Conservation (phyloP, 2,113 vertebrate genomes). For the Corythoichthys intestinalis region DNA sequence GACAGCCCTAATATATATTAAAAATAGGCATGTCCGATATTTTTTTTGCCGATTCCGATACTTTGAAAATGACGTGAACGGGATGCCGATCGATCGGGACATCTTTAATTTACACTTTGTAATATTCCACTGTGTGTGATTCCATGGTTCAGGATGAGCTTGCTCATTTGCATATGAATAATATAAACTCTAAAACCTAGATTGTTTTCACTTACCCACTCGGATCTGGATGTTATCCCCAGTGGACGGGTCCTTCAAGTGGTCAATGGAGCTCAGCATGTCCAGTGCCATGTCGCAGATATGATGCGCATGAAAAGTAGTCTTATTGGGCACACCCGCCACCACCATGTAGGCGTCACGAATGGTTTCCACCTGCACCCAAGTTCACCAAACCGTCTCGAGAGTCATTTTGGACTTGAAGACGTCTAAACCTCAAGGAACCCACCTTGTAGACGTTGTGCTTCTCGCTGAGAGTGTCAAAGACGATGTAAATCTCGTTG, state of each 20-base stretch:
- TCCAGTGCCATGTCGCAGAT: conserved; percentile 76
- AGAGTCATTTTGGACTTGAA: neutral
- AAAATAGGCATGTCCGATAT: too few relatives aligned
- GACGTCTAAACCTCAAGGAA: neutral
- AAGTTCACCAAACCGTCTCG: neutral
- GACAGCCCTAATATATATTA: too few relatives aligned
- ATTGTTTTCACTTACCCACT: conserved; percentile 56
- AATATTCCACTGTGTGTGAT: too few relatives aligned
- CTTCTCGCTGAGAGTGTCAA: conserved; percentile 75
- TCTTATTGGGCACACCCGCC: conserved; percentile 74
- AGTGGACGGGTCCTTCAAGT: conserved; percentile 73
- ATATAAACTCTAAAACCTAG: too few relatives aligned
- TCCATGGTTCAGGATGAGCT: too few relatives aligned
- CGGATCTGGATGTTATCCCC: conserved; percentile 74
- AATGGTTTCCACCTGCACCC: conserved; percentile 71
- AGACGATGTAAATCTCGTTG: conserved; percentile 76
- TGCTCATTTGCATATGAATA: too few relatives aligned
- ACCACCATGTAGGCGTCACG: conserved; percentile 76
- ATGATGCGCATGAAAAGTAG: conserved; percentile 72
- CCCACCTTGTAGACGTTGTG: conserved; percentile 76
- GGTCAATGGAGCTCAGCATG: conserved; percentile 76
- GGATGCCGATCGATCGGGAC: too few relatives aligned
- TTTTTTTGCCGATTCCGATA: too few relatives aligned
- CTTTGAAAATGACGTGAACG: too few relatives aligned
- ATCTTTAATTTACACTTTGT: too few relatives aligned